Percentiles rank a stretch among this genome's conserved stretches.
Conservation (phyloP, 2,888 invertebrate genomes). For the Noctua fimbriata region DNA sequence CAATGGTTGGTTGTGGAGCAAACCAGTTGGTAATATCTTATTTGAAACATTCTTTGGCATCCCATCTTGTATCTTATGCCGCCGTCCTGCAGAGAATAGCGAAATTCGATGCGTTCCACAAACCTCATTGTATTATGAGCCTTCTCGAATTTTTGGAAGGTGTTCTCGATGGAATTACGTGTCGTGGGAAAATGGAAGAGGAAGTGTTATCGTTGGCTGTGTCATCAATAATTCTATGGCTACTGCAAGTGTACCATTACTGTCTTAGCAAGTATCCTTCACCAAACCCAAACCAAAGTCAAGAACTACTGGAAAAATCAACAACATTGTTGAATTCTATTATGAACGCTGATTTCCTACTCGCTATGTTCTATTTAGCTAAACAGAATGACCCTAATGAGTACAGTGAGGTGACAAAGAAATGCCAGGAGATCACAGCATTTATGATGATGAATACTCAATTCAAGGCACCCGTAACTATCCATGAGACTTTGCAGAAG, state of each 20-base stretch:
- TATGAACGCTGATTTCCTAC: conserved; percentile 93
- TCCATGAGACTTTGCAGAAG: conserved; percentile 91
- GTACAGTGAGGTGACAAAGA: conserved; percentile 92
- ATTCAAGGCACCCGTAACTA: conserved; percentile 89
- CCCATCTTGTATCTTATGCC: conserved; percentile 97
- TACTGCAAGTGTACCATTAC: conserved; percentile 93
- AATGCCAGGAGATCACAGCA: conserved; percentile 93
- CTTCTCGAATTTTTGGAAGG: conserved; percentile 96
- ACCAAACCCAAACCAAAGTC: conserved; percentile 87
- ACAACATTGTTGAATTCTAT: conserved; percentile 92
- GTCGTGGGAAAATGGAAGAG: conserved; percentile 96
- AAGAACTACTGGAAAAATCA: conserved; percentile 93
- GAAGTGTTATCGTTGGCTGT: conserved; percentile 95
- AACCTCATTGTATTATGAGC: conserved; percentile 96
- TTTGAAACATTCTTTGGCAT: conserved; percentile 96
- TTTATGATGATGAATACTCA: conserved; percentile 90
- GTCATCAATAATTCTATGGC: conserved; percentile 95
- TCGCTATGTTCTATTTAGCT: conserved; percentile 95
- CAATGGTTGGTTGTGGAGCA: conserved; percentile 97
- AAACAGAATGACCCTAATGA: conserved; percentile 95
- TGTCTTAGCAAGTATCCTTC: conserved; percentile 87
- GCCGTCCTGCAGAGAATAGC: conserved; percentile 97
- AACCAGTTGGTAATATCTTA: conserved; percentile 97
- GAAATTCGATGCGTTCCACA: conserved; percentile 96
- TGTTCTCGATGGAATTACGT: conserved; percentile 91